Evolutionary conservation across 2,888 invertebrate genomes (phyloP).

Genomic region (Leptinotarsa peninsularis): DNA sequence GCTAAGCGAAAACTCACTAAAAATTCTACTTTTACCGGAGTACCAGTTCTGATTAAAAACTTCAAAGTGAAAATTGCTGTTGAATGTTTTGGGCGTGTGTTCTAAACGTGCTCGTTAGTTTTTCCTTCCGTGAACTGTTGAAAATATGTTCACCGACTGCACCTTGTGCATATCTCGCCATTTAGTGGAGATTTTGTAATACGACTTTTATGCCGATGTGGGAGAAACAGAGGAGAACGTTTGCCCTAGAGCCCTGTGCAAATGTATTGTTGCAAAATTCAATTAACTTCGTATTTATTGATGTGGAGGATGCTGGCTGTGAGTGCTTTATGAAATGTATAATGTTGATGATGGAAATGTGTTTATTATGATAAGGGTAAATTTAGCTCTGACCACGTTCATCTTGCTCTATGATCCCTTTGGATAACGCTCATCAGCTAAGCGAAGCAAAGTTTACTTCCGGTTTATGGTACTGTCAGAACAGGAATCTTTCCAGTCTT

Average conservation of each 20-base stretch:
- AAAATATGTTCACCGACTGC: constrained; percentile 16
- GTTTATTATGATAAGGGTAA: too few species aligned
- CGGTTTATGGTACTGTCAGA: too few species aligned
- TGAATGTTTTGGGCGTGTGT: background rate
- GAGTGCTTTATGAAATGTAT: background rate
- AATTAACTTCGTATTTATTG: constrained; percentile 8
- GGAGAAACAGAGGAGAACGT: constrained; percentile 22
- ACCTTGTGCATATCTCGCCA: constrained; percentile 21
- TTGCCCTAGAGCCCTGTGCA: constrained; percentile 26
- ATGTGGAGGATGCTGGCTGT: background rate
- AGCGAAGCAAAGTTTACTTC: too few species aligned
- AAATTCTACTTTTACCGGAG: background rate
- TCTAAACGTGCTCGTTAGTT: background rate
- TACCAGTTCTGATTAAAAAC: constrained; percentile 13
- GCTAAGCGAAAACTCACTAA: background rate
- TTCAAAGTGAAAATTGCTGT: background rate
- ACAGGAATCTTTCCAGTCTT: too few species aligned
- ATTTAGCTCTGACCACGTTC: too few species aligned
- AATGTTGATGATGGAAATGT: background rate
- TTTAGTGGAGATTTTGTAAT: constrained; percentile 26
- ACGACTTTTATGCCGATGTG: constrained; percentile 22
- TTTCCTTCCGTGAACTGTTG: constrained; percentile 9
- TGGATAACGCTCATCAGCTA: too few species aligned
- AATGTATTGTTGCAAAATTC: constrained; percentile 19
- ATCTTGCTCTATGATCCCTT: too few species aligned